phyloP scores from a whole-genome alignment of 2,113 vertebrate species.

The Poecilia latipinna region DNA sequence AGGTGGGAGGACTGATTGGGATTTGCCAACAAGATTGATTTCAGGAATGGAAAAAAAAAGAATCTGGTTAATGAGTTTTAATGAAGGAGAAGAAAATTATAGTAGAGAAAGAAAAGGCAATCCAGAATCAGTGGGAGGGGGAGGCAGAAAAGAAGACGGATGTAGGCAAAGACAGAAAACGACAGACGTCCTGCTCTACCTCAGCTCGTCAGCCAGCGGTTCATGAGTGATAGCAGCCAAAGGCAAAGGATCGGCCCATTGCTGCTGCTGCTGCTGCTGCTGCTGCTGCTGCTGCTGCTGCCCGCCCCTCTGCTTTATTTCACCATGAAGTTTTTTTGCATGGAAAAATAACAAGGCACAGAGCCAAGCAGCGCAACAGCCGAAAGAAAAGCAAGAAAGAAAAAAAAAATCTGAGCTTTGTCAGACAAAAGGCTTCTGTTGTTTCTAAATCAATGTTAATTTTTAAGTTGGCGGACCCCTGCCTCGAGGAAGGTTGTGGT shows the following conservation, averaged over 20 bases:
- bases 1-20: constrained; percentile 12
- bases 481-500: constrained; percentile 63
- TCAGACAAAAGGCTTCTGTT: constrained; percentile 79
- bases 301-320: constrained; percentile 65
- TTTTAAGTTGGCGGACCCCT: constrained; percentile 69
- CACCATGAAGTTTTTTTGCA: constrained; percentile 73
- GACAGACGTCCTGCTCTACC: neutral
- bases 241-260: constrained; percentile 35
- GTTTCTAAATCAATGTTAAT: constrained; percentile 72
- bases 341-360: constrained; percentile 72
- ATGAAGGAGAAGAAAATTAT: constrained; percentile 12
- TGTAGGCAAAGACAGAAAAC: neutral
- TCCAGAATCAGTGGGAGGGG: neutral
- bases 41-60: constrained; percentile 20
- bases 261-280: neutral
- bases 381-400: constrained; percentile 53
- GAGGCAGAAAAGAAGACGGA: constrained; percentile 2
- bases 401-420: constrained; percentile 21
- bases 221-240: constrained; percentile 59
- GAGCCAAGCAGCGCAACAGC: constrained; percentile 60
- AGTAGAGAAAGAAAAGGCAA: neutral
- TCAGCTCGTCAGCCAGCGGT: constrained; percentile 35
- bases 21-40: constrained; percentile 42
- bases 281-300: constrained; percentile 2
- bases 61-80: constrained; percentile 40